These are phyloP conservation scores for Passer domesticus DNA, from an alignment of 2,113 vertebrate genomes.

Conservation along the genomic window DNA sequence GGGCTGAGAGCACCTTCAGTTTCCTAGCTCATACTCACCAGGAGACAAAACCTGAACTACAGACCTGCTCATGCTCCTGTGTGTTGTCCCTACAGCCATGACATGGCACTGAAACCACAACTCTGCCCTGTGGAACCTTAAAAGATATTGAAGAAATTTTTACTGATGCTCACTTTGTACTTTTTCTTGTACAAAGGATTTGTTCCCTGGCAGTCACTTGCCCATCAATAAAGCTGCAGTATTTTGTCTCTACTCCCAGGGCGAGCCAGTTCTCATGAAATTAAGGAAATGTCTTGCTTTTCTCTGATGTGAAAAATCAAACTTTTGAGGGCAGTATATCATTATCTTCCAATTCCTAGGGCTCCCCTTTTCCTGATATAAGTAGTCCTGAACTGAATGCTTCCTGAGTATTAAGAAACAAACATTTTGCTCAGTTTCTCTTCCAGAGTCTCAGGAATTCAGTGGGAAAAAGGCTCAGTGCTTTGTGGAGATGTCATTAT, in stretches of 20 bases:
- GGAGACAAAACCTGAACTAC: not conserved
- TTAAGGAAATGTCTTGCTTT: not conserved
- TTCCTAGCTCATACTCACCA: not conserved
- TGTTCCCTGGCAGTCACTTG: not conserved
- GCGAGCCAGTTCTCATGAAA: not conserved
- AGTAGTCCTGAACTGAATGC: not conserved
- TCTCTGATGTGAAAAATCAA: not conserved
- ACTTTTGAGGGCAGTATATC: not conserved
- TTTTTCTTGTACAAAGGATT: not conserved
- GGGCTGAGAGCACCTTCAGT: not conserved
- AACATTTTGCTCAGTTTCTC: not conserved
- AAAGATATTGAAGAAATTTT: not conserved
- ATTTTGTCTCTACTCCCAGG: not conserved
- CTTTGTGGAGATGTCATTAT: not conserved
- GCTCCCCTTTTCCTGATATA: not conserved
- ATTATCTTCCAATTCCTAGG: not conserved
- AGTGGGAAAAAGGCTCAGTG: not conserved
- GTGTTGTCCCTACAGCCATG: not conserved
- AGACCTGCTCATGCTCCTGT: not conserved
- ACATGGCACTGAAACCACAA: not conserved
- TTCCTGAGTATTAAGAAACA: not conserved
- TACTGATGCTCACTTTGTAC: not conserved
- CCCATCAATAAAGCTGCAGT: not conserved
- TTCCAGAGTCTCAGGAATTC: not conserved
- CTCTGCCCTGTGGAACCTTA: not conserved